Percentiles rank a stretch among this genome's conserved stretches.
phyloP scores from a whole-genome alignment of 2,888 invertebrate genomes.

The Cosmopolites sordidus region DNA sequence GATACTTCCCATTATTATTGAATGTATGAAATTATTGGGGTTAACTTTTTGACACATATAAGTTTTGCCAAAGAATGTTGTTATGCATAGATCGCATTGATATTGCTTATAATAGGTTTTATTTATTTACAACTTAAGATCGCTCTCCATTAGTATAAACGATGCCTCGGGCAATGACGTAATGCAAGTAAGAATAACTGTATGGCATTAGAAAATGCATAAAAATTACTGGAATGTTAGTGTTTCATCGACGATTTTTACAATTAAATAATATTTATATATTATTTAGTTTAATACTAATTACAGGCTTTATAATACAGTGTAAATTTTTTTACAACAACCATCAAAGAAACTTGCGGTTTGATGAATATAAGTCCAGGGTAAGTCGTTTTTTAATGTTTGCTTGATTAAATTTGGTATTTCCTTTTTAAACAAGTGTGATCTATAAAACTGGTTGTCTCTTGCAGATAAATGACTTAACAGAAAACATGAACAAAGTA shows the following conservation, averaged over 20 bases:
- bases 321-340: conserved; percentile 36
- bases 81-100: too few relatives aligned
- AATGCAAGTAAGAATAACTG: neutral
- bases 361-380: conserved; percentile 33
- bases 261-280: conserved; percentile 36
- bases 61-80: too few relatives aligned
- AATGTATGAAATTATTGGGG: too few relatives aligned
- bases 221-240: conserved; percentile 30
- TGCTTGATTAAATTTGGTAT: too few relatives aligned
- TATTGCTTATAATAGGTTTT: too few relatives aligned
- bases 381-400: conserved; percentile 27
- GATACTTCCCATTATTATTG: too few relatives aligned
- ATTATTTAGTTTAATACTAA: conserved; percentile 33
- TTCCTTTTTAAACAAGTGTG: too few relatives aligned
- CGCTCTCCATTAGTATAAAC: too few relatives aligned
- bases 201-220: conserved; percentile 20
- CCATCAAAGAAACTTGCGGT: conserved; percentile 35
- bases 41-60: too few relatives aligned
- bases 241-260: conserved; percentile 32
- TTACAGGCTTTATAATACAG: conserved; percentile 35
- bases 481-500: conserved; percentile 30
- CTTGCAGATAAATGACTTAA: conserved; percentile 33
- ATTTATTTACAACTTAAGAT: too few relatives aligned
- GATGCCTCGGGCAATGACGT: neutral
- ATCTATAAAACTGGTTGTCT: too few relatives aligned